Evolutionary conservation across 2,113 vertebrate genomes (phyloP), one percentile per base, ranked within the genome.

Genomic region (Etheostoma cragini): DNA sequence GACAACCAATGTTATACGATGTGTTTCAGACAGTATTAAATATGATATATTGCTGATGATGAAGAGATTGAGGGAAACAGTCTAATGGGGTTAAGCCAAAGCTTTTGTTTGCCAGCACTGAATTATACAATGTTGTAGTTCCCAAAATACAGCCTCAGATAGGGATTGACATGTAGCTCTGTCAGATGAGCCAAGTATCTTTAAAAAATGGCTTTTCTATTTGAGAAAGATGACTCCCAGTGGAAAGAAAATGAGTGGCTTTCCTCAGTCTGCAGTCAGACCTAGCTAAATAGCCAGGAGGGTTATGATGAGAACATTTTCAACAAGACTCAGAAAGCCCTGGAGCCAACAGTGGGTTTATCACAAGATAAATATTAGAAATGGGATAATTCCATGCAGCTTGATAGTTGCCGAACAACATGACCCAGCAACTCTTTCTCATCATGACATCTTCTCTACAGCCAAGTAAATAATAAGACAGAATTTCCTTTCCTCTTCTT

Each of bases 391-490:
- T 83, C 86, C 66, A 73, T 76, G 84, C 35, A 78, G 73, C 76
- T 83, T 50, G 63, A 86, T 87, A 90, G 85, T 60, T 71, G 78
- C 77, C 63, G 73, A 89, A 82, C 80, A 92, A 92, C 83, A 86
- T 76, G 80, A 89, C 81, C 90, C 74, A 62, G 73, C 64, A 60
- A 84, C 72, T 80, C 71, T 87, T 86, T 89, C 82, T 88, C 91
- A 82, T 93, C 86, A 82, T 86, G 82, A 92, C 84, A 91, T 93
- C 91, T 92, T 89, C 87, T 86, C 78, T 76, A 92, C 76, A 81
- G 83, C 81, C 83, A 81, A 82, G 73, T 64, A 82, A 87, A 94
- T 86, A 90, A 92, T 75, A 90, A 91, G 79, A 80, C 60, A 77
- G 70, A 58, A 76, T 90, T 91, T 89, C 79, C 80, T 86, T 87